Conservation (phyloP, 1,140 invertebrate species). For the Portunus trituberculatus region DNA sequence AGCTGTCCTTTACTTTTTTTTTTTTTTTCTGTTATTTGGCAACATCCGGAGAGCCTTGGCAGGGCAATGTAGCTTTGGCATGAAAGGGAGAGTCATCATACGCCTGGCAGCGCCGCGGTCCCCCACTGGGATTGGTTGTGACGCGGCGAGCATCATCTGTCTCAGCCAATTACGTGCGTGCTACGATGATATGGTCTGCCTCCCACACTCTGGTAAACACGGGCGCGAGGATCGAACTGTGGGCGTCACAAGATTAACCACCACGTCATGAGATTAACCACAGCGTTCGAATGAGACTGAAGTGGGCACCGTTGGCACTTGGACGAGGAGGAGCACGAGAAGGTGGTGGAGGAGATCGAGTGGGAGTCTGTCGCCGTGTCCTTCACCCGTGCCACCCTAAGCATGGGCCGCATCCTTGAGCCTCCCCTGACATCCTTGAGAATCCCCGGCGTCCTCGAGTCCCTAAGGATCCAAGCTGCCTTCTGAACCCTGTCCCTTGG, state of each 20-base stretch:
- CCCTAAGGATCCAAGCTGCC: neutral
- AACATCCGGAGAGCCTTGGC: neutral
- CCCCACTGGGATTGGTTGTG: slow-evolving; percentile 4
- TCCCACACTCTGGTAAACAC: slow-evolving; percentile 11
- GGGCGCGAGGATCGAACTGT: neutral
- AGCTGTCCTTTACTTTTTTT: neutral
- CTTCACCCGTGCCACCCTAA: neutral
- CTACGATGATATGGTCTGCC: slow-evolving; percentile 11
- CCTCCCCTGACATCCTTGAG: slow-evolving; percentile 21
- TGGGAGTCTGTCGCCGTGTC: neutral
- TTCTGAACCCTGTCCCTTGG: neutral
- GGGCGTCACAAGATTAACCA: slow-evolving; percentile 20
- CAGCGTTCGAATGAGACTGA: neutral
- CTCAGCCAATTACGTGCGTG: slow-evolving; percentile 11
- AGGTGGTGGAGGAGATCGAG: neutral
- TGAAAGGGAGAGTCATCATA: slow-evolving; percentile 9
- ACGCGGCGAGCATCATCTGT: slow-evolving; percentile 9
- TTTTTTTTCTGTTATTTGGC: neutral
- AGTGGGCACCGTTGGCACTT: neutral
- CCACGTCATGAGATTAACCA: slow-evolving; percentile 1
- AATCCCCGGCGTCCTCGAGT: neutral
- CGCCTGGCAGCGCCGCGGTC: slow-evolving; percentile 13
- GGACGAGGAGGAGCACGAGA: neutral
- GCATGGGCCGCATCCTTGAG: neutral
- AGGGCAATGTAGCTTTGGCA: neutral